Evolutionary conservation across 1,140 invertebrate species (phyloP), one percentile per base, ranked within the genome.

Genomic region (Orussus abietinus): DNA sequence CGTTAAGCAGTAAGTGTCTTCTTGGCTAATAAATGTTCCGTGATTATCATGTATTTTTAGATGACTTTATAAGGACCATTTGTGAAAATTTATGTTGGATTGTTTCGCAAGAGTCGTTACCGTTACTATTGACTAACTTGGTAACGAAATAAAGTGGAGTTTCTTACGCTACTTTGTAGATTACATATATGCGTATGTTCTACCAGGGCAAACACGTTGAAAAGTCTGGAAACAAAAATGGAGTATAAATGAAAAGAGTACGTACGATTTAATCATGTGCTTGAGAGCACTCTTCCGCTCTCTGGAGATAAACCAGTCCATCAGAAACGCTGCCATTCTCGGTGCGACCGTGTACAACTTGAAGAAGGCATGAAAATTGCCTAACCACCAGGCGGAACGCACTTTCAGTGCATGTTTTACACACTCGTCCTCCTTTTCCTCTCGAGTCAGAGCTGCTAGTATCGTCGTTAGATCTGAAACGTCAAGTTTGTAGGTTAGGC

Each of bases 231-330:
- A 44, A 50, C 25, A 36, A 30, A 13, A 33, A 48, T 37, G 25
- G 37, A 42, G n/a, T n/a, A n/a, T n/a, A 40, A 38, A 45, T 44
- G 12, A 42, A 34, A 10, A 47, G 19, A 50, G 33, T 70, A 95
- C 92, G 78, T 92, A 98, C 95, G 92, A 84, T 84, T 96, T 98
- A 52, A 98, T 83, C 66, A 98, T 89, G 34, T 66, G 64, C 75
- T 91, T 95, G 53, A 98, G 76, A 53, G 93, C 94, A 55, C 77
- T 73, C 74, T 92, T 96, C 62, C 95, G 77, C 66, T 96, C 92
- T 61, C 94, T 77, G 32, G 92, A 85, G 60, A 92, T 81, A 79
- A 98, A 97, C 93, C 93, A 96, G 73, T 98, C 93, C 73, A 98
- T 90, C 34, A 99, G 79, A 74, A 91, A 96, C 15, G 87, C 88